Base-by-base conservation (phyloP, 35 echinoderm and acorn worm species). In the Strongylocentrotus purpuratus region DNA sequence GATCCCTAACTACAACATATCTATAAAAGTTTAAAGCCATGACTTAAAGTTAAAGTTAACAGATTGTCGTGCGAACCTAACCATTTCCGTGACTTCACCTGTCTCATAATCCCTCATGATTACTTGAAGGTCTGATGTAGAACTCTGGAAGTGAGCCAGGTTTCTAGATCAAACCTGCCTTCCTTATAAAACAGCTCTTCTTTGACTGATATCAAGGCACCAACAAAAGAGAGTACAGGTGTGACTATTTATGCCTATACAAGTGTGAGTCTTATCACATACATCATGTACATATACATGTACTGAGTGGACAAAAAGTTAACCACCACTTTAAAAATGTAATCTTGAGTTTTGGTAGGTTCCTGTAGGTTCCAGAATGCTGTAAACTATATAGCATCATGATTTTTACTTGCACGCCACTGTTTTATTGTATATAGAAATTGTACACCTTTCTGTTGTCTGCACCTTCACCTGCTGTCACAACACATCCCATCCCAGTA, bases 391-490 rank as follows among this genome's bases (percentile, higher is more conserved):
- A 33, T 33, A 91, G 25, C 2, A 31, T 9, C 25, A 91, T 91
- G 46, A 9, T 32, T 41, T 91, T 45, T 41, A 47, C 46, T 33
- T 91, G 89, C 89, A 91, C 35, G 11, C 46, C 89, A 45, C 46
- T 91, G 0, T 91, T 91, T 91, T 0, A 45, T 33, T 46, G 32
- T 47, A 91, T 33, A 91, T 91, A 91, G 85, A 28, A 86, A 86
- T 11, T 86, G 14, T 12, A 86, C 85, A 86, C 33, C 85, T 9
- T 86, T 33, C 22, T 47, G 22, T 13, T 47, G 89, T 45, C 46
- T 91, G 89, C 89, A 91, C 89, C 89, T 41, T 91, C 89, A 33
- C 41, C 35, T 91, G 46, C 89, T 91, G 32, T 91, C 89, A 86
- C 85, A 45, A 33, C 35, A 91, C 89, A 91, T 91, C 89, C 89